These are phyloP conservation scores for Paraplagusia blochii DNA, from an alignment of 2,113 vertebrate genomes.

Conservation along the genomic window DNA sequence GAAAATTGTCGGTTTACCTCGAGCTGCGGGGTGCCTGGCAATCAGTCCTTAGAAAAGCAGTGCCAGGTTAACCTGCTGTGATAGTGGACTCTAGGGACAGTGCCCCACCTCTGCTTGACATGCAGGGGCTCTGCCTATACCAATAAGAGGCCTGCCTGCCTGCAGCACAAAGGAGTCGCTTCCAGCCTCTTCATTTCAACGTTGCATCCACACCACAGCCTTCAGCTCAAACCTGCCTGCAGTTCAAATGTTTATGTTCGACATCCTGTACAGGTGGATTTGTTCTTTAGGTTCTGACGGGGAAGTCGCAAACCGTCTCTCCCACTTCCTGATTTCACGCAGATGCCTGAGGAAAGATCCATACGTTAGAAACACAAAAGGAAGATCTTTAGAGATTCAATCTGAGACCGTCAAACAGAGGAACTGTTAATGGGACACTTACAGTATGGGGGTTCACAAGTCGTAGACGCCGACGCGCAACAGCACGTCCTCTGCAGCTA, in stretches of 20 bases:
- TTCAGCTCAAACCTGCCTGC: slow-evolving; percentile 39
- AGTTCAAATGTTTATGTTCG: slow-evolving; percentile 47
- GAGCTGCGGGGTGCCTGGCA: slow-evolving; percentile 82
- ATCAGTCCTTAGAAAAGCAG: slow-evolving; percentile 89
- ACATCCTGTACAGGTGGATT: slow-evolving; percentile 30
- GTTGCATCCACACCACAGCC: slow-evolving; percentile 58
- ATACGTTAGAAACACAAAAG: slow-evolving; percentile 58
- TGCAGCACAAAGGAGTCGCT: slow-evolving; percentile 80
- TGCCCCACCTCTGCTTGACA: slow-evolving; percentile 82
- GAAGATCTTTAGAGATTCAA: slow-evolving; percentile 48
- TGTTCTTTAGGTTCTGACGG: slow-evolving; percentile 11
- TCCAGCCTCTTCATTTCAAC: slow-evolving; percentile 78
- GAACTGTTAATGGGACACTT: slow-evolving; percentile 62
- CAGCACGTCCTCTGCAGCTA: slow-evolving; percentile 44
- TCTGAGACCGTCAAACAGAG: slow-evolving; percentile 43
- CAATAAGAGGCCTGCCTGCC: slow-evolving; percentile 74
- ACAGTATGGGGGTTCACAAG: slow-evolving; percentile 48
- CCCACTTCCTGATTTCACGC: slow-evolving; percentile 26
- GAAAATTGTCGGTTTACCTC: slow-evolving; percentile 90
- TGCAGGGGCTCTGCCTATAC: slow-evolving; percentile 81
- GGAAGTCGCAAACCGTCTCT: background rate
- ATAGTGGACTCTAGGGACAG: slow-evolving; percentile 83
- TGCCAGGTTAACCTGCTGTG: slow-evolving; percentile 90
- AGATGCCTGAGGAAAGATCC: slow-evolving; percentile 34
- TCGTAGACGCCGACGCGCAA: slow-evolving; percentile 43